A percentile compares a stretch with the other conserved stretches of the same genome.
These are phyloP conservation scores for Dicerorhinus sumatrensis DNA, from an alignment of 2,113 vertebrate genomes.

Conservation along the genomic window DNA sequence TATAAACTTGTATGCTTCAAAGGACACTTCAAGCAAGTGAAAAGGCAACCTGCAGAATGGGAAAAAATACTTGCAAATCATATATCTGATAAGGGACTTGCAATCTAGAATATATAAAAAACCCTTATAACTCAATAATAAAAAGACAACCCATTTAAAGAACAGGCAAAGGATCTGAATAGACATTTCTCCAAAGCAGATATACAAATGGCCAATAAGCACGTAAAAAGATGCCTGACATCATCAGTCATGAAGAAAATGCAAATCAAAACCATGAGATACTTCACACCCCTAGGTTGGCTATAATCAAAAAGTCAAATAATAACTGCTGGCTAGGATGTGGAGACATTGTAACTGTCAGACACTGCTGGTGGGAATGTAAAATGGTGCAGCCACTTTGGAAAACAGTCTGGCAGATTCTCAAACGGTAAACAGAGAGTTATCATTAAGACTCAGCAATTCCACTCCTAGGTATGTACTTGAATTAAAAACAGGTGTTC, in stretches of 20 bases:
- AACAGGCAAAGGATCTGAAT: background rate
- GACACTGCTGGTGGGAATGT: background rate
- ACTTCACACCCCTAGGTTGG: background rate
- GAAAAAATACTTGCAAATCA: background rate
- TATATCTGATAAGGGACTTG: background rate
- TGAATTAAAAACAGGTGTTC: background rate
- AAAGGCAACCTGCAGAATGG: background rate
- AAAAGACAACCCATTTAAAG: background rate
- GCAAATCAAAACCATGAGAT: background rate
- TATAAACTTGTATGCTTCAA: background rate
- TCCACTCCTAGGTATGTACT: background rate
- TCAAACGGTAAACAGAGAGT: background rate
- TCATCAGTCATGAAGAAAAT: constrained; percentile 9
- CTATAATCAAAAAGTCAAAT: background rate
- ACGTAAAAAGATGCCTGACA: background rate
- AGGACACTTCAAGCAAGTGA: background rate
- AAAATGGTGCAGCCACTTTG: background rate
- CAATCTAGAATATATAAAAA: background rate
- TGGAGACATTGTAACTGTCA: background rate
- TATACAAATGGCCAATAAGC: background rate
- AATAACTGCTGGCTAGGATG: background rate
- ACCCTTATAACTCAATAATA: background rate
- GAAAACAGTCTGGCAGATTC: background rate
- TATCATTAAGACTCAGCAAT: background rate
- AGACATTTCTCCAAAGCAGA: constrained; percentile 20